A percentile compares a stretch with the other conserved stretches of the same genome.
Conservation (phyloP, 2,888 invertebrate genomes). For the Watsonalla cultraria region DNA sequence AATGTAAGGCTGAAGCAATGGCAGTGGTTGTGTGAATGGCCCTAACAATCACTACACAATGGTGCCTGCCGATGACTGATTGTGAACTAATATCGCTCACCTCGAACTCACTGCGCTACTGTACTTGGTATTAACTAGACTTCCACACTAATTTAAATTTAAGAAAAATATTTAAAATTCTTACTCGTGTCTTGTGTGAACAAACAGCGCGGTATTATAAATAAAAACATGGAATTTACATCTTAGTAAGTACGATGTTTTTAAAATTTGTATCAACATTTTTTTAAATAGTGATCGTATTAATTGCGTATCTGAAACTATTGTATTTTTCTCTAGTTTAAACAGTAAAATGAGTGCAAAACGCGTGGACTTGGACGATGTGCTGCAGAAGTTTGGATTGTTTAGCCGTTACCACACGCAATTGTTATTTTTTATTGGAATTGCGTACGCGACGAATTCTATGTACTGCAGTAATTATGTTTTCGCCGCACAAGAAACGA, state of each 20-base stretch:
- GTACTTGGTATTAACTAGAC: neutral
- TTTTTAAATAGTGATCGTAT: neutral
- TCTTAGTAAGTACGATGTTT: too few relatives aligned
- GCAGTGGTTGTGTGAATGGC: neutral
- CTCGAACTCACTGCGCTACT: neutral
- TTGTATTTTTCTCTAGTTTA: too few relatives aligned
- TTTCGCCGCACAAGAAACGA: slow-evolving; percentile 80
- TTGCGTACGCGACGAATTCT: slow-evolving; percentile 79
- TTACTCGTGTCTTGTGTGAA: too few relatives aligned
- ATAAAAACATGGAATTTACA: too few relatives aligned
- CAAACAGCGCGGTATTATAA: too few relatives aligned
- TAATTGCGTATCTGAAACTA: neutral
- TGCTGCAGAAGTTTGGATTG: slow-evolving; percentile 65
- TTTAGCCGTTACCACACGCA: slow-evolving; percentile 79
- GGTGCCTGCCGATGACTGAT: neutral
- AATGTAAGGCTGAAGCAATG: neutral
- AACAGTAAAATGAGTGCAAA: slow-evolving; percentile 8
- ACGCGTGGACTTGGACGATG: slow-evolving; percentile 48
- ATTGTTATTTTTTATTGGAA: slow-evolving; percentile 71
- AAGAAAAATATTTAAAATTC: too few relatives aligned
- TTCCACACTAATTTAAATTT: neutral
- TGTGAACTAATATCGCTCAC: neutral
- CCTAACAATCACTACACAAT: neutral
- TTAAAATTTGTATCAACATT: too few relatives aligned
- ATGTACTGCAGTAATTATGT: slow-evolving; percentile 80